Percentiles rank a stretch among this genome's conserved stretches.
Conservation (phyloP, 2,113 vertebrate genomes). For the Silurus asotus region DNA sequence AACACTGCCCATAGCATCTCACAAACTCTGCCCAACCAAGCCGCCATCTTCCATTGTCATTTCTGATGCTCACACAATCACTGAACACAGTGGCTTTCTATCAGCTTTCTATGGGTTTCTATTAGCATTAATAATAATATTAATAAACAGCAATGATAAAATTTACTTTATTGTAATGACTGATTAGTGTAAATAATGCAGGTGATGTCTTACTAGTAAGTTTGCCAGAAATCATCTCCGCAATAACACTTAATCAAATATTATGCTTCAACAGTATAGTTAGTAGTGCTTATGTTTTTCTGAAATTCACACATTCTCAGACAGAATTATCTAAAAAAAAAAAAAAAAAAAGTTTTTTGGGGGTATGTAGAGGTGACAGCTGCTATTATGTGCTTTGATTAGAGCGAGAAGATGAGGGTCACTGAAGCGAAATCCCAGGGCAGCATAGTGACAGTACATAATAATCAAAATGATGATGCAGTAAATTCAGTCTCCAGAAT, state of each 20-base stretch:
- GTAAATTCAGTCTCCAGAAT: neutral
- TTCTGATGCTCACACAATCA: no score
- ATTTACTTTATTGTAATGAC: no score
- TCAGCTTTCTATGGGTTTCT: no score
- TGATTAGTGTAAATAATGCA: neutral
- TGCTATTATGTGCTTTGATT: conserved; percentile 11
- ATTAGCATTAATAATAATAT: no score
- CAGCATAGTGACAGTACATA: neutral
- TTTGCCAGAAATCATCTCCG: neutral
- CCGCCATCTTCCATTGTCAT: no score
- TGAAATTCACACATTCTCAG: neutral
- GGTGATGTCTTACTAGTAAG: neutral
- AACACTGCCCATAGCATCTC: no score
- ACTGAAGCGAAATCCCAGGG: neutral
- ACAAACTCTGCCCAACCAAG: no score
- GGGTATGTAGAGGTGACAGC: neutral
- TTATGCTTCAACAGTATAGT: neutral
- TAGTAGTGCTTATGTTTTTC: neutral
- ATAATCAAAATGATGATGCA: neutral
- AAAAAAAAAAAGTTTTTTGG: no score
- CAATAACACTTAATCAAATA: neutral
- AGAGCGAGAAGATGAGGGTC: neutral
- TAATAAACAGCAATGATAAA: no score
- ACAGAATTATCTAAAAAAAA: neutral
- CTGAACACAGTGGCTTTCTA: no score